Evolutionary conservation across 2,797 vertebrate species (phyloP).

Genomic region (Enteromius anoplus): DNA sequence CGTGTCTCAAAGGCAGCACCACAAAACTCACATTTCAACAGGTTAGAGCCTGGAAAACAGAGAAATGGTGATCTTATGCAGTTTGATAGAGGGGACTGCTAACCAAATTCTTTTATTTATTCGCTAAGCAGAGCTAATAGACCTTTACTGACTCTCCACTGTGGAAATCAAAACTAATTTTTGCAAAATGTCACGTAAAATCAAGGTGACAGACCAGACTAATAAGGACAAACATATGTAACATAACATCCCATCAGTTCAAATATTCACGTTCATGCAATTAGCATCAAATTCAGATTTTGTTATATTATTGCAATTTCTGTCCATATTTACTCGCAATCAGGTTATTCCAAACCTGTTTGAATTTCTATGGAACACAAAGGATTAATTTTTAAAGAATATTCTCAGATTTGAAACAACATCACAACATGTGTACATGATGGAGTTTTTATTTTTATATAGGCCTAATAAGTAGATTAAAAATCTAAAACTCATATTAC

Average conservation of each 20-base stretch:
- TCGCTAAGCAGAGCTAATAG: neutral
- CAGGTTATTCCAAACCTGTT: neutral
- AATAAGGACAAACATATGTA: too few relatives aligned
- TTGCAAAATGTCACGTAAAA: neutral
- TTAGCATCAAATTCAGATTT: neutral
- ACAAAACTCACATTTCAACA: slow-evolving; percentile 86
- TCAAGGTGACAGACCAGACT: neutral
- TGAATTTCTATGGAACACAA: neutral
- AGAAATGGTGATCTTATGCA: neutral
- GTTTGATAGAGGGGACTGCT: slow-evolving; percentile 6
- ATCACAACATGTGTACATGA: neutral
- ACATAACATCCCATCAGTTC: neutral
- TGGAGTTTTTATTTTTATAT: neutral
- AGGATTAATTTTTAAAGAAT: neutral
- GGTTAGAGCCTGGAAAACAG: slow-evolving; percentile 50
- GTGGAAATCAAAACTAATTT: neutral
- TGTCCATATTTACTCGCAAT: neutral
- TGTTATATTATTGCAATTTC: neutral
- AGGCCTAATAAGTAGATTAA: neutral
- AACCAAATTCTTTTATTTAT: neutral
- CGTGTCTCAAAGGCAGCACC: slow-evolving; percentile 87
- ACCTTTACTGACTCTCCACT: neutral
- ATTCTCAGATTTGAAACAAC: neutral
- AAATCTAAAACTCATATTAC: slow-evolving; percentile 62
- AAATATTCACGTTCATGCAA: neutral